These are phyloP conservation scores for Brachyptera risi DNA, from an alignment of 2,888 invertebrate species.

Conservation along the genomic window DNA sequence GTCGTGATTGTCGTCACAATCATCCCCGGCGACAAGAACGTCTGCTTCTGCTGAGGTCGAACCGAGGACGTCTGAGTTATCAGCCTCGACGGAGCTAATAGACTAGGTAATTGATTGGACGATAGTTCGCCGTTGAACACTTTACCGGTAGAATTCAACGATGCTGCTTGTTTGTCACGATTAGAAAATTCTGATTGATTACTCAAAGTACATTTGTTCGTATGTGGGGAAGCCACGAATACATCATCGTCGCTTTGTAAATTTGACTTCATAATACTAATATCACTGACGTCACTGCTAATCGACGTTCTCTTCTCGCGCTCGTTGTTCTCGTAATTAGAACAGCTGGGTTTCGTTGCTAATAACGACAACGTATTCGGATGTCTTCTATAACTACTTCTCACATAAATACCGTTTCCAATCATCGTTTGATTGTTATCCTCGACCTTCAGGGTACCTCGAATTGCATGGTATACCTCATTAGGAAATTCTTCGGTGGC, in stretches of 20 bases:
- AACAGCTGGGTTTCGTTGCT: not conserved
- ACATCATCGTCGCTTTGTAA: too few species aligned
- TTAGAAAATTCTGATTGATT: too few species aligned
- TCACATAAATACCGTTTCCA: not conserved
- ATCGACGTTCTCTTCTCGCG: not conserved
- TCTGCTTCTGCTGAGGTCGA: constrained; percentile 33
- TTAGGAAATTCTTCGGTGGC: not conserved
- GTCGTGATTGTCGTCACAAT: constrained; percentile 32
- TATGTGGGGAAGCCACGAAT: too few species aligned
- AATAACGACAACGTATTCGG: not conserved
- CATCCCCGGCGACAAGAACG: constrained; percentile 36
- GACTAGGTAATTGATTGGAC: too few species aligned
- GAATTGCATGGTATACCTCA: not conserved
- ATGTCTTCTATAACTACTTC: not conserved
- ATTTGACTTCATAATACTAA: too few species aligned
- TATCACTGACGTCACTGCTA: not conserved
- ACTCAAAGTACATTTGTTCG: too few species aligned
- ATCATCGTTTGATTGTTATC: not conserved
- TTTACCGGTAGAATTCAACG: too few species aligned
- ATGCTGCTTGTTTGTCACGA: too few species aligned
- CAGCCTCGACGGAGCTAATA: too few species aligned
- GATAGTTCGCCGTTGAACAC: too few species aligned
- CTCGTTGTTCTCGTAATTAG: not conserved
- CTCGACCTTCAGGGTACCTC: not conserved
- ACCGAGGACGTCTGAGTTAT: constrained; percentile 39